Conservation (phyloP, 2,113 vertebrate genomes). For the Verasper variegatus region DNA sequence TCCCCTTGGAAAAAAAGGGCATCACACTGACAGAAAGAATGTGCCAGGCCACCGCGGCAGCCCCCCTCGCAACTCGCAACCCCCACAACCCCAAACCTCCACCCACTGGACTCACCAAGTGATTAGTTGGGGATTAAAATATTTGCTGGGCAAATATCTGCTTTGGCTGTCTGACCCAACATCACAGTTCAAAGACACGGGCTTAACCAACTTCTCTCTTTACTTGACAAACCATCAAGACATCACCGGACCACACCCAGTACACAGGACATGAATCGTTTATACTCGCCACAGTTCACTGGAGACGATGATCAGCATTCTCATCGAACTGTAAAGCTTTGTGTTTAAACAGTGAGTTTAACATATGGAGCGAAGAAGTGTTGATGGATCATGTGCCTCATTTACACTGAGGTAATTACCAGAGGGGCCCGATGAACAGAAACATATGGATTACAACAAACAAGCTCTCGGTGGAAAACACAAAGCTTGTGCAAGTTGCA, state of each 20-base stretch:
- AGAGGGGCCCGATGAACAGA: not conserved
- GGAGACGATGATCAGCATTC: conserved; percentile 13
- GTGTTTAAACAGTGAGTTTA: conserved; percentile 12
- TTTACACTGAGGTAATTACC: not conserved
- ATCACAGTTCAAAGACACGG: conserved; percentile 82
- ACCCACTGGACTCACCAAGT: conserved; percentile 82
- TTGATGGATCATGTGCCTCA: conserved; percentile 1
- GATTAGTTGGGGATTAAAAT: conserved; percentile 88
- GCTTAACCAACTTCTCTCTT: conserved; percentile 80
- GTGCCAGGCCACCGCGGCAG: conserved; percentile 77
- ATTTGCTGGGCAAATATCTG: conserved; percentile 87
- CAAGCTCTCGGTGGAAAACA: not conserved
- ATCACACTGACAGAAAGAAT: conserved; percentile 80
- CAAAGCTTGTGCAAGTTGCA: not conserved
- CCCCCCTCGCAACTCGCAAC: conserved; percentile 29
- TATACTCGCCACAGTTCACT: conserved; percentile 18
- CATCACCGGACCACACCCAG: conserved; percentile 71
- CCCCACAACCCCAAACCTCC: conserved; percentile 55
- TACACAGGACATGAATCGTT: conserved; percentile 49
- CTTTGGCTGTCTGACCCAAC: conserved; percentile 81
- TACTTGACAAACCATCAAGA: conserved; percentile 70
- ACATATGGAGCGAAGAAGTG: not conserved
- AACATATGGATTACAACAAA: not conserved
- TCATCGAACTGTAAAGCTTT: conserved; percentile 25
- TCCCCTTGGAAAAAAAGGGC: conserved; percentile 74